These are phyloP conservation scores for Salvator merianae DNA, from an alignment of 2,113 vertebrate genomes.

Conservation along the genomic window DNA sequence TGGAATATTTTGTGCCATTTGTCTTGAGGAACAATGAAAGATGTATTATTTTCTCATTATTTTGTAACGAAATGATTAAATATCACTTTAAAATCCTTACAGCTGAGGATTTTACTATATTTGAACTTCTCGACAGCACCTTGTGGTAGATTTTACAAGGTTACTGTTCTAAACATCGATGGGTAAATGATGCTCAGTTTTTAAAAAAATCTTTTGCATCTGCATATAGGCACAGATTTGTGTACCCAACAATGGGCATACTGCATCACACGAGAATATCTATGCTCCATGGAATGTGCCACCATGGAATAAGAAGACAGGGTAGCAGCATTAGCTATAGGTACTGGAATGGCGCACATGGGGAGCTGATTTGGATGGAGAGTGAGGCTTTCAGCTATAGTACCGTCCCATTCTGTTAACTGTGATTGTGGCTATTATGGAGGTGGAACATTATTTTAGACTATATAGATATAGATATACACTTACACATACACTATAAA, in stretches of 20 bases:
- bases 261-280: background rate
- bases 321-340: too few relatives aligned
- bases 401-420: too few relatives aligned
- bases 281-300: too few relatives aligned
- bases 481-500: too few relatives aligned
- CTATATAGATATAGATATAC: too few relatives aligned
- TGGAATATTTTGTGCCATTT: conserved; percentile 46
- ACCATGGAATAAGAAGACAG: too few relatives aligned
- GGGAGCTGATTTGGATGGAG: too few relatives aligned
- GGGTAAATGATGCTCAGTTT: background rate
- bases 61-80: conserved; percentile 47
- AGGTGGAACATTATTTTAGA: too few relatives aligned
- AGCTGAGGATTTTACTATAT: conserved; percentile 7
- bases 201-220: background rate
- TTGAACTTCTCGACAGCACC: background rate
- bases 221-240: background rate
- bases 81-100: conserved; percentile 31
- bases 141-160: background rate
- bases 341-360: too few relatives aligned
- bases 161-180: background rate
- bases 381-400: too few relatives aligned
- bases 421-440: too few relatives aligned
- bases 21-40: conserved; percentile 61
- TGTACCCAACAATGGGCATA: background rate
- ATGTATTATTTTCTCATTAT: conserved; percentile 58